Base-by-base conservation (phyloP, 2,797 vertebrate species). In the Typhlichthys eigenmanni region DNA sequence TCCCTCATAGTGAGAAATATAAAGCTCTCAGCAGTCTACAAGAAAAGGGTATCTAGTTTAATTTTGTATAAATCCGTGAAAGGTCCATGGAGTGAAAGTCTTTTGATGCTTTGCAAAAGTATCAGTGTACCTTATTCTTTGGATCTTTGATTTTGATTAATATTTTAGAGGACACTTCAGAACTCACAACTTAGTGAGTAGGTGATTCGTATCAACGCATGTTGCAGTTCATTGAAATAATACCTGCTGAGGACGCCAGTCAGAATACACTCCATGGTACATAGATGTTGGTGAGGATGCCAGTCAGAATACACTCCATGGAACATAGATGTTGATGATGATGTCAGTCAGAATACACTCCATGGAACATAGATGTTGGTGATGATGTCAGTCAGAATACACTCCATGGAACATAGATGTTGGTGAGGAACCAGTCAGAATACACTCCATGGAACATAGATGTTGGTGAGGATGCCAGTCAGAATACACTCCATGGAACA, bases 201-300 rank as follows among this genome's bases (percentile, higher is more conserved):
- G 13, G 59, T 24, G 57, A 60, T 54, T 75, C 59, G 64, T 38
- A 75, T 65, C 66, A 76, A 66, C 63, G 16, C 4, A 62, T 57
- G 60, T 62, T 75, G 77, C 73, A 60, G 80, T 68, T 86, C 75
- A 74, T 49, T 84, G 82, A 84, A 52, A 38, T 46, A 72, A 85
- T 68, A 74, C 74, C 5, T 38, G 34, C 34, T 5, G 5, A 38
- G 34, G 34, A 38, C 7, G 34, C 1, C 19, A 19, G 19, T 19
- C 19, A 19, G 19, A 19, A 19, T 19, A 19, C 19, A 19, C 19
- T 2, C 19, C 19, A 2, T 19, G 19, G 19, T 19, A 19, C 19
- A 19, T 19, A 19, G 19, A 2, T 19, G 19, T 19, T 3, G 19
- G 19, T 19, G 19, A 19, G 0, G 19, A 3, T 19, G 19, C 0